Evolutionary conservation across 2,797 vertebrate genomes (phyloP).

Genomic region (Dermochelys coriacea): DNA sequence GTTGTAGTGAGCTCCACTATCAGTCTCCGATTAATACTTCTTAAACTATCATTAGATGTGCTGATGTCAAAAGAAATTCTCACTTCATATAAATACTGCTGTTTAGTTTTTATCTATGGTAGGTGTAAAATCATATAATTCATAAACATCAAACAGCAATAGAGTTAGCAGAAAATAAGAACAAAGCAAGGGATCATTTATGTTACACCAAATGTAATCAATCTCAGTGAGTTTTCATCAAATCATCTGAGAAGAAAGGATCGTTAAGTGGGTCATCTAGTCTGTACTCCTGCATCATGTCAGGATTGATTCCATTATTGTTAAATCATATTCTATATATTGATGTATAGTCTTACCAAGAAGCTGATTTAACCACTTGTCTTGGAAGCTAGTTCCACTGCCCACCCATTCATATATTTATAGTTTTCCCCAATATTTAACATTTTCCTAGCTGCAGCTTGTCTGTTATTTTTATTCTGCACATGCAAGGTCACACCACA

Average conservation of each 20-base stretch:
- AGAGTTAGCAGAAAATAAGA: neutral
- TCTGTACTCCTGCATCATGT: neutral
- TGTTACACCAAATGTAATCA: neutral
- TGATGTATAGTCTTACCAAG: neutral
- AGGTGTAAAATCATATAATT: neutral
- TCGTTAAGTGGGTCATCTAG: neutral
- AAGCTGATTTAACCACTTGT: neutral
- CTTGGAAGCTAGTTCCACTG: fast-evolving
- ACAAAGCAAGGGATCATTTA: neutral
- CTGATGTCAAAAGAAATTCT: neutral
- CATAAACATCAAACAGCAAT: neutral
- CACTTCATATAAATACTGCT: neutral
- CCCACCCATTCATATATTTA: neutral
- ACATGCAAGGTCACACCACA: too few species aligned
- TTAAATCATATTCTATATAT: neutral
- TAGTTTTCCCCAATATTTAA: neutral
- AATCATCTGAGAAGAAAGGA: neutral
- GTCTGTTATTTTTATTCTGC: neutral
- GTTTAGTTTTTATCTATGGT: neutral
- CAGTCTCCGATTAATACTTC: neutral
- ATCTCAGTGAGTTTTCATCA: neutral
- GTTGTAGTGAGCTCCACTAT: fast-evolving
- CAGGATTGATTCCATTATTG: neutral
- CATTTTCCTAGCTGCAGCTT: neutral
- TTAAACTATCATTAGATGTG: fast-evolving